phyloP scores from a whole-genome alignment of 2,888 invertebrate species.

The Aspidiotus destructor region DNA sequence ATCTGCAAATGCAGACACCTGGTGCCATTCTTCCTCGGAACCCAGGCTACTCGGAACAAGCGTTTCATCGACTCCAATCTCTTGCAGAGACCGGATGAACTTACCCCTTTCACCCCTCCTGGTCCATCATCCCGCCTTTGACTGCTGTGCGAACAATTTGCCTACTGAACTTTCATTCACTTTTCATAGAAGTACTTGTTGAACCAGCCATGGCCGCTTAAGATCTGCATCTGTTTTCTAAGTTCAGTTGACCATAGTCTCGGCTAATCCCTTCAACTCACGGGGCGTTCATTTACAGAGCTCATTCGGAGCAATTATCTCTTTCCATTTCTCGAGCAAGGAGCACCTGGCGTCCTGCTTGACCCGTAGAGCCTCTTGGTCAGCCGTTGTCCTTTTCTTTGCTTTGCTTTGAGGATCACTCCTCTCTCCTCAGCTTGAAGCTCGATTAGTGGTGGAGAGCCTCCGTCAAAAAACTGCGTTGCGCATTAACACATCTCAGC shows the following conservation, averaged over 20 bases:
- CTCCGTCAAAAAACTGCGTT: too few species aligned
- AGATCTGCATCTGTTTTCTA: background rate
- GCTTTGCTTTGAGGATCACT: background rate
- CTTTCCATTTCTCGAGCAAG: too few species aligned
- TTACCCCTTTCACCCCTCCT: too few species aligned
- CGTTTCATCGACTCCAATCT: too few species aligned
- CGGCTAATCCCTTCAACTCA: background rate
- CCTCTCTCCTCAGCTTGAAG: background rate
- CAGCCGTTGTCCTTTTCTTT: background rate
- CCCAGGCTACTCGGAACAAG: too few species aligned
- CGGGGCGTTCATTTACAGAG: too few species aligned
- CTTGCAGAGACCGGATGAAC: too few species aligned
- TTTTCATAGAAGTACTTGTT: background rate
- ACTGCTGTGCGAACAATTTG: background rate
- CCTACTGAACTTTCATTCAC: background rate
- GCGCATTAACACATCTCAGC: background rate
- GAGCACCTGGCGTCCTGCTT: background rate
- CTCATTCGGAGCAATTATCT: too few species aligned
- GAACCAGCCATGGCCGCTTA: background rate
- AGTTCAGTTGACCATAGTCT: background rate
- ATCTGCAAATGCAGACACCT: too few species aligned
- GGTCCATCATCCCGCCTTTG: background rate
- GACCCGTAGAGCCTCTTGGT: background rate
- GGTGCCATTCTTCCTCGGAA: too few species aligned
- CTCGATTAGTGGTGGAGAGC: too few species aligned